phyloP scores from a whole-genome alignment of 1,140 invertebrate species.

The Nebria ingens region DNA sequence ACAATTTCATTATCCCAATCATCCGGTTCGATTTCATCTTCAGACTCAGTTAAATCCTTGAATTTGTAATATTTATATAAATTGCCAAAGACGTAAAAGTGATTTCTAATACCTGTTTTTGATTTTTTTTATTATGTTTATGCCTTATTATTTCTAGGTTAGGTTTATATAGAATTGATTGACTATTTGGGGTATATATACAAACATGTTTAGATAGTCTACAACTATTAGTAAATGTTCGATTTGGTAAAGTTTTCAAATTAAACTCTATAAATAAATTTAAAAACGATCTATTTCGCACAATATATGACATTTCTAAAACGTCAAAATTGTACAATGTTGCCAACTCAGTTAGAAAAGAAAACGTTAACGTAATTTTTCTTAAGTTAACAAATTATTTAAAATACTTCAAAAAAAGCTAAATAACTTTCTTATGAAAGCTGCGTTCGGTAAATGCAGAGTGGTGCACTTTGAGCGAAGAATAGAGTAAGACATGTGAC shows the following conservation, averaged over 20 bases:
- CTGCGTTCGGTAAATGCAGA: too few relatives aligned
- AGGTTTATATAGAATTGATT: neutral
- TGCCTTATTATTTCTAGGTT: neutral
- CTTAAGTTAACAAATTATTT: too few relatives aligned
- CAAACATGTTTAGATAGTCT: neutral
- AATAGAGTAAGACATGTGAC: too few relatives aligned
- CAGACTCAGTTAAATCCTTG: neutral
- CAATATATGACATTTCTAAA: neutral
- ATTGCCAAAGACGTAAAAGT: too few relatives aligned
- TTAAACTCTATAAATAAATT: neutral
- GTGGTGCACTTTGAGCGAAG: too few relatives aligned
- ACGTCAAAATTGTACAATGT: neutral
- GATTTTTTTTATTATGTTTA: slow-evolving; percentile 6
- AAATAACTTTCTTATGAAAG: too few relatives aligned
- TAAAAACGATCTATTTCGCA: neutral
- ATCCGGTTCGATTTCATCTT: slow-evolving; percentile 26
- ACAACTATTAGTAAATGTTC: neutral
- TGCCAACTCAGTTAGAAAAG: too few relatives aligned
- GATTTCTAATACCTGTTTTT: slow-evolving; percentile 2
- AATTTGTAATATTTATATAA: neutral
- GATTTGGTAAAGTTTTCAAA: neutral
- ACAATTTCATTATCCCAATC: slow-evolving; percentile 27
- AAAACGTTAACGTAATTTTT: neutral
- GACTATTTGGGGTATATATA: neutral
- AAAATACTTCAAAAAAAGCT: too few relatives aligned